Conservation (phyloP, 2,888 invertebrate genomes). For the Lapara coniferarum region DNA sequence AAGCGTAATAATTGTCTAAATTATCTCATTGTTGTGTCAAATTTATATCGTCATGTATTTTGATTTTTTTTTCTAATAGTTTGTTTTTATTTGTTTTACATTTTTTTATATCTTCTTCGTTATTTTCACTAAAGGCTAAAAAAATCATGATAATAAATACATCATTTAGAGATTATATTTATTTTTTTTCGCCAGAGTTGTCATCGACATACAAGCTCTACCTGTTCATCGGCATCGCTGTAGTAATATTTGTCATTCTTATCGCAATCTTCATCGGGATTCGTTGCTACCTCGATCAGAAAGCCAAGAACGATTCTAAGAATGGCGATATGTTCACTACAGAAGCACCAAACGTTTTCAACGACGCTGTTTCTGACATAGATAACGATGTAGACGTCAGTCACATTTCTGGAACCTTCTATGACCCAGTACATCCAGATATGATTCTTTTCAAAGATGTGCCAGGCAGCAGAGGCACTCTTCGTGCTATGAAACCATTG, state of each 20-base stretch:
- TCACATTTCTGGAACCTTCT: slow-evolving; percentile 77
- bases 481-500: slow-evolving; percentile 75
- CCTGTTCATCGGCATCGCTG: slow-evolving; percentile 56
- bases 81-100: background rate
- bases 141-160: background rate
- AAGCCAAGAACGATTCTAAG: slow-evolving; percentile 59
- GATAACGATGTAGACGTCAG: slow-evolving; percentile 75
- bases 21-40: too few species aligned
- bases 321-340: slow-evolving; percentile 76
- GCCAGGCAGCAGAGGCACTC: slow-evolving; percentile 64
- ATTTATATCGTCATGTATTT: too few species aligned
- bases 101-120: background rate
- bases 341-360: slow-evolving; percentile 75
- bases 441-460: slow-evolving; percentile 76
- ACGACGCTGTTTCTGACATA: slow-evolving; percentile 71
- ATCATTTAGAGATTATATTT: slow-evolving; percentile 20
- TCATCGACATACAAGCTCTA: slow-evolving; percentile 44
- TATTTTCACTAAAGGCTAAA: background rate
- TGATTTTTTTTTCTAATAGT: too few species aligned
- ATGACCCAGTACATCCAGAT: slow-evolving; percentile 75
- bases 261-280: slow-evolving; percentile 50
- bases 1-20: too few species aligned
- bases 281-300: slow-evolving; percentile 58
- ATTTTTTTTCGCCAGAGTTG: slow-evolving; percentile 51
- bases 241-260: slow-evolving; percentile 51